These are phyloP conservation scores for Radopholus similis DNA, from an alignment of 1,140 invertebrate species.

Conservation along the genomic window DNA sequence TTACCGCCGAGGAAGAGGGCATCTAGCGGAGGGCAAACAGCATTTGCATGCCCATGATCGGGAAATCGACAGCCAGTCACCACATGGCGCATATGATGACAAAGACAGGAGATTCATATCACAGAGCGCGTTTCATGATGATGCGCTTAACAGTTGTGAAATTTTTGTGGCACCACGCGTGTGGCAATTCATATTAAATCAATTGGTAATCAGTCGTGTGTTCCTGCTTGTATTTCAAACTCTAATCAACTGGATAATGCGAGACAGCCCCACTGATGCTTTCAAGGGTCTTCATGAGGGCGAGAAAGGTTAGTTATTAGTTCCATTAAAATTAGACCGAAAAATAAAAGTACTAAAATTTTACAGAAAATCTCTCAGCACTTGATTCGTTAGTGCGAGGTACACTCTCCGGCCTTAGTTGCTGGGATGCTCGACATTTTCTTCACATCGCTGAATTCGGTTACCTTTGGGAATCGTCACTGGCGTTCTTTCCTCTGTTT, in stretches of 20 bases:
- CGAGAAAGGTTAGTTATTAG: not conserved
- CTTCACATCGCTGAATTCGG: constrained; percentile 49
- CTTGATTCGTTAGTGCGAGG: constrained; percentile 23
- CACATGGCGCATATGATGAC: not conserved
- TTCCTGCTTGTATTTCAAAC: constrained; percentile 37
- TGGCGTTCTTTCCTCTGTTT: constrained; percentile 47
- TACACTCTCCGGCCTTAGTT: constrained; percentile 28
- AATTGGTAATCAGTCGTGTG: constrained; percentile 35
- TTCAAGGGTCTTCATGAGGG: constrained; percentile 37
- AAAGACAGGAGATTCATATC: not conserved
- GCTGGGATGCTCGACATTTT: constrained; percentile 49
- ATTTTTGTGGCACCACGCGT: too few species aligned
- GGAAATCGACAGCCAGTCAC: not conserved
- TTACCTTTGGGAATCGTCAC: constrained; percentile 39
- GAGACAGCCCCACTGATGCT: constrained; percentile 41
- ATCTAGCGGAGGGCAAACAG: not conserved
- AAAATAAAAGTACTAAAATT: not conserved
- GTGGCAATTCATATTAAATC: too few species aligned
- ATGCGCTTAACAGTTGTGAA: not conserved
- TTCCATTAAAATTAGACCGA: not conserved
- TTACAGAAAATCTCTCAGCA: constrained; percentile 1
- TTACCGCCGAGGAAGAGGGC: not conserved
- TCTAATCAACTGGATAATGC: constrained; percentile 36
- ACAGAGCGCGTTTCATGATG: not conserved
- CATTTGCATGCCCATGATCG: not conserved